Percentiles rank a stretch among this genome's conserved stretches.
Conservation (phyloP, 2,888 invertebrate genomes). For the Cerceris rybyensis region DNA sequence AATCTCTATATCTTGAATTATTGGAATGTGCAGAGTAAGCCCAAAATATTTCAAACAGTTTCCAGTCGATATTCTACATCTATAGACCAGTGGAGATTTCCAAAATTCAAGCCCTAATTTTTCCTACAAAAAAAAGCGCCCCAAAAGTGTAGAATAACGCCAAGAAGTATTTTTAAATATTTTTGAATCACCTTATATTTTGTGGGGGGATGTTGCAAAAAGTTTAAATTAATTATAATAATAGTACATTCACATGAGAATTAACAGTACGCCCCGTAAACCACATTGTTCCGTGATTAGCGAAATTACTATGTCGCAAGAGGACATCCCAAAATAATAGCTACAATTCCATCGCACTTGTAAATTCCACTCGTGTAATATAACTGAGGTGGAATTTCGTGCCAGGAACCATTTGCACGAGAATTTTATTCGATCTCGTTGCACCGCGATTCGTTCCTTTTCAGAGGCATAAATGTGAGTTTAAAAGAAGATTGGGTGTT, state of each 20-base stretch:
- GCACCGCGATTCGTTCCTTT: constrained; percentile 53
- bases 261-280: constrained; percentile 13
- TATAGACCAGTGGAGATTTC: no score
- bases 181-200: no score
- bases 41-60: neutral
- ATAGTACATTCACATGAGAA: neutral
- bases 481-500: constrained; percentile 45
- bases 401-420: constrained; percentile 52
- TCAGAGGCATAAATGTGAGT: constrained; percentile 50
- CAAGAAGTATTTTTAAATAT: no score
- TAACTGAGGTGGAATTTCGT: constrained; percentile 56
- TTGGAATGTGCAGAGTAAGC: no score
- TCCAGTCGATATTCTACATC: neutral
- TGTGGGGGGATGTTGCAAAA: constrained; percentile 6
- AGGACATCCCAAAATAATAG: constrained; percentile 54
- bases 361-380: constrained; percentile 49
- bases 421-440: constrained; percentile 54
- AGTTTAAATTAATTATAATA: constrained; percentile 30
- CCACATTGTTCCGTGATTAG: constrained; percentile 48
- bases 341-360: constrained; percentile 40
- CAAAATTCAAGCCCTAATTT: no score
- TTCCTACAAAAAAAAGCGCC: no score
- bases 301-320: constrained; percentile 31
- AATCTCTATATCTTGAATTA: no score
- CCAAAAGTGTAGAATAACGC: no score